Base-by-base conservation (phyloP, 2,888 invertebrate species). In the Ochropleura leucogaster region DNA sequence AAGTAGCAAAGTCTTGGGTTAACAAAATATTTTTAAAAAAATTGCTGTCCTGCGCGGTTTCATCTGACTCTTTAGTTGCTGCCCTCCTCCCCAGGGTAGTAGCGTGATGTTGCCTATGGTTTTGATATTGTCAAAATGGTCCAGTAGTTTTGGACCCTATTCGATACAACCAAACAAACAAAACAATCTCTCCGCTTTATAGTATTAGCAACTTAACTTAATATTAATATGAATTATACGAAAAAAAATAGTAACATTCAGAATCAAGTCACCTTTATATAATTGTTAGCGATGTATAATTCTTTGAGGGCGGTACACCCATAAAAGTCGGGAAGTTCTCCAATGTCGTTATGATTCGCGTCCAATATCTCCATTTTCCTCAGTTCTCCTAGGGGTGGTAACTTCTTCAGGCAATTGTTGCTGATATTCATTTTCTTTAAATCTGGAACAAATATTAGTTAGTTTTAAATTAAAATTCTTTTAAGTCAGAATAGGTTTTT, bases 271-370 rank as follows among this genome's bases (percentile, higher is more conserved):
- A 7, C 98, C 96, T 97, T 97, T 76, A 99, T 97, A 85, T 95
- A 97, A 96, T 99, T 99, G 92, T 98, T 98, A 70, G 98, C 98
- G 88, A 98, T 96, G 94, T 98, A 98, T 72, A 99, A 94, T 94
- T 99, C 98, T 94, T 98, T 98, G 18, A 99, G 94, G 66, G 97
- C 97, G 67, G 97, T 96, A 91, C 98, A 99, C 68, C 98, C 98
- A 86, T 97, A 97, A 81, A 98, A 97, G 89, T 98, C 97, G 0
- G 99, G 99, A 78, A 99, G 94, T 80, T 95, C 95, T 83, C 96
- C 95, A 85, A 99, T 97, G 89, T 98, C 97, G 94, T 99, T 99
- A 90, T 98, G 98, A 88, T 98, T 98, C 7, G 98, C 97, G 90
- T 98, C 98, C 44, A 99, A 93, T 77, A 97, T 96, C 92, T 98